Conservation (phyloP, 2,888 invertebrate genomes). For the Dasysyrphus tricinctus region DNA sequence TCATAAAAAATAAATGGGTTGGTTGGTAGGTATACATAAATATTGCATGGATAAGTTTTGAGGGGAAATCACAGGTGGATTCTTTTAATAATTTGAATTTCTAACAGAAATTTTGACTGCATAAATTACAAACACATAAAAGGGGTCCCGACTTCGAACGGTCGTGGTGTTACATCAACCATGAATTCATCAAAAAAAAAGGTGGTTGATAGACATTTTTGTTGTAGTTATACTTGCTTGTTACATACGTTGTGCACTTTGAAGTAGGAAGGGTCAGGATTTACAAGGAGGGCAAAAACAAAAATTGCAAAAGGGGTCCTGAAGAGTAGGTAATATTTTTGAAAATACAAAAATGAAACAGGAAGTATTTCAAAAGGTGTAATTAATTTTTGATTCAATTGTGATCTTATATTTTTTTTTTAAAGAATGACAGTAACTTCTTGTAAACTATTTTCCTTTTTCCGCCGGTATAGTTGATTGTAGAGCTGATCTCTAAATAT, state of each 20-base stretch:
- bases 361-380: neutral
- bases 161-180: slow-evolving; percentile 6
- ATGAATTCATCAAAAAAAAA: neutral
- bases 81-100: neutral
- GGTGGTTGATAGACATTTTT: neutral
- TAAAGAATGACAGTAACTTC: too few relatives aligned
- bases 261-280: neutral
- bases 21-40: slow-evolving; percentile 2
- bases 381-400: neutral
- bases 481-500: too few relatives aligned
- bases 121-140: neutral
- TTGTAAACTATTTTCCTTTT: too few relatives aligned
- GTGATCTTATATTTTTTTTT: neutral
- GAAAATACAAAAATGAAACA: neutral
- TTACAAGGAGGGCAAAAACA: neutral
- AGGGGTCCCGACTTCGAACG: neutral
- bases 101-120: neutral
- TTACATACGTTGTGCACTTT: neutral
- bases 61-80: slow-evolving; percentile 31
- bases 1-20: neutral
- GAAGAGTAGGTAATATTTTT: neutral
- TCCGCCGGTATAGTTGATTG: too few relatives aligned
- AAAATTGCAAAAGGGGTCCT: neutral
- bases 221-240: too few relatives aligned
- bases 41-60: neutral